Conservation (phyloP, 2,113 vertebrate genomes). For the Lipophrys pholis region DNA sequence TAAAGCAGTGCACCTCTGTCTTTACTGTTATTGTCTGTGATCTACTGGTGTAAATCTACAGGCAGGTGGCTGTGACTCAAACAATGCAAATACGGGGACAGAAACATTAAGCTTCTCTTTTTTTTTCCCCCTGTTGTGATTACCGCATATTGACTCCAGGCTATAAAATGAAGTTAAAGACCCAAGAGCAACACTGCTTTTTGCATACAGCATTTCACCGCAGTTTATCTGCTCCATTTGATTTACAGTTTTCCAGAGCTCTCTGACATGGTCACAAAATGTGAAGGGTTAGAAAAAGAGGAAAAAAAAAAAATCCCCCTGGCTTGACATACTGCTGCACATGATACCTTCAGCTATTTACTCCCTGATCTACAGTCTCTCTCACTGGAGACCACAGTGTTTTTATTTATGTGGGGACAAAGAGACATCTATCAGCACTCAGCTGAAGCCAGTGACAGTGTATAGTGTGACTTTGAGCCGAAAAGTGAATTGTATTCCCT, state of each 20-base stretch:
- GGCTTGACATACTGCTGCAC: slow-evolving; percentile 14
- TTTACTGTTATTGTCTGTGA: slow-evolving; percentile 78
- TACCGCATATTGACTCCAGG: slow-evolving; percentile 26
- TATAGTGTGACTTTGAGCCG: slow-evolving; percentile 64
- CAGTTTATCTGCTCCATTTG: slow-evolving; percentile 32
- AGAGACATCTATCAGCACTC: slow-evolving; percentile 64
- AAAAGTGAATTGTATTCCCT: slow-evolving; percentile 63
- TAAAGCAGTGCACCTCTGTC: slow-evolving; percentile 77
- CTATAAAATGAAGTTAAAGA: slow-evolving; percentile 62
- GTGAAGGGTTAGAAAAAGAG: slow-evolving; percentile 32
- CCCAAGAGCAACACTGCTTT: slow-evolving; percentile 23
- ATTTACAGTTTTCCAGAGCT: slow-evolving; percentile 42
- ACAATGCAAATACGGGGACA: slow-evolving; percentile 60
- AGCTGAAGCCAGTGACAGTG: slow-evolving; percentile 62
- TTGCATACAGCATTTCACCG: slow-evolving; percentile 12
- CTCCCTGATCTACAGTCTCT: slow-evolving; percentile 65
- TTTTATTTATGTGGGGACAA: slow-evolving; percentile 69
- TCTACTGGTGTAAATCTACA: slow-evolving; percentile 73
- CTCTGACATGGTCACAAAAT: slow-evolving; percentile 19
- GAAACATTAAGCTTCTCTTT: slow-evolving; percentile 22
- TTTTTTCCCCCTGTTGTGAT: slow-evolving; percentile 26
- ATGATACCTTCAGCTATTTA: slow-evolving; percentile 64
- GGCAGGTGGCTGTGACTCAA: slow-evolving; percentile 64
- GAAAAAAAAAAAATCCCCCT: slow-evolving; percentile 37
- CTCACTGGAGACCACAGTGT: slow-evolving; percentile 33